phyloP scores from a whole-genome alignment of 2,888 invertebrate genomes.

The Tanypteryx hageni region DNA sequence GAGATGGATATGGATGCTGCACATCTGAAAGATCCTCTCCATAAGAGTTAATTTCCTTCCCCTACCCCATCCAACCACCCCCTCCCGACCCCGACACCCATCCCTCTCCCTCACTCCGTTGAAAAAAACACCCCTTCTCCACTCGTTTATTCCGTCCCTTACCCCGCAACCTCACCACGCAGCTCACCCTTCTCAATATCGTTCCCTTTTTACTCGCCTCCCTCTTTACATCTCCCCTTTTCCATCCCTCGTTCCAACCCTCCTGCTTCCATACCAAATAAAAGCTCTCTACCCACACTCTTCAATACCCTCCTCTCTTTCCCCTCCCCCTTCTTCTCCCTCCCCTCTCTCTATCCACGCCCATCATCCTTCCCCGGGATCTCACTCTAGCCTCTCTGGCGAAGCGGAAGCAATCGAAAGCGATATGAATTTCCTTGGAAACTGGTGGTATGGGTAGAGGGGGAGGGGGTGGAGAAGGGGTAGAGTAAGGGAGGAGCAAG shows the following conservation, averaged over 20 bases:
- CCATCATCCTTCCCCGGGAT: background rate
- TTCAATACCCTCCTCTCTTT: background rate
- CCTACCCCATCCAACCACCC: background rate
- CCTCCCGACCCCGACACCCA: background rate
- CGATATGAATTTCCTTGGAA: constrained; percentile 64
- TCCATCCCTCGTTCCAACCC: background rate
- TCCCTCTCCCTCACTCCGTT: background rate
- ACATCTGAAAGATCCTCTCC: background rate
- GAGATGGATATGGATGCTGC: constrained; percentile 61
- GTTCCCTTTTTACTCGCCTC: background rate
- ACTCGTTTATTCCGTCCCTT: constrained; percentile 47
- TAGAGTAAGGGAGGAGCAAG: background rate
- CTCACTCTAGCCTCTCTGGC: constrained; percentile 49
- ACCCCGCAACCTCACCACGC: background rate
- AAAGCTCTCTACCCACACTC: background rate
- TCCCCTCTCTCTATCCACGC: no score
- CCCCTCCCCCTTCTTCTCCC: background rate
- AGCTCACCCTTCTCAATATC: constrained; percentile 1
- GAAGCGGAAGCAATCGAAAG: constrained; percentile 61
- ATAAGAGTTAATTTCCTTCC: constrained; percentile 58
- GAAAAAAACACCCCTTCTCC: background rate
- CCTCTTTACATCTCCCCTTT: background rate
- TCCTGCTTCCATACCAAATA: background rate
- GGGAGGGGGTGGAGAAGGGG: background rate
- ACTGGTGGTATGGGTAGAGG: background rate